Percentiles rank a stretch among this genome's conserved stretches.
These are phyloP conservation scores for Psittacula cyanocephala DNA, from an alignment of 2,113 vertebrate genomes.

Conservation along the genomic window DNA sequence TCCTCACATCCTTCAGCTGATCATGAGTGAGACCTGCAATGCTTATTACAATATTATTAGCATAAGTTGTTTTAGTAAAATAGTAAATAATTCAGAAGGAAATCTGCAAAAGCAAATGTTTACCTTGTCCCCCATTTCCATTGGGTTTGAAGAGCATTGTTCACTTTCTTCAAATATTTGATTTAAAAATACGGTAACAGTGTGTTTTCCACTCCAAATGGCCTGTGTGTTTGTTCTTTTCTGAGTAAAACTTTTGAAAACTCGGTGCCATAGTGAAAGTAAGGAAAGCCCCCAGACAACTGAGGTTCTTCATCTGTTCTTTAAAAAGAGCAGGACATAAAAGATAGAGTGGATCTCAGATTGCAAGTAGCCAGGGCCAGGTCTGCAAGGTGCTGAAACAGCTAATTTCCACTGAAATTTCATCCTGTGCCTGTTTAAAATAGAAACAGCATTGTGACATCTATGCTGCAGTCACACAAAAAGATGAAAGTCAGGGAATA, in stretches of 20 bases:
- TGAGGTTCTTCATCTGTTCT: neutral
- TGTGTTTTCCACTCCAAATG: slow-evolving; percentile 39
- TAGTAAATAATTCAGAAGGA: slow-evolving; percentile 70
- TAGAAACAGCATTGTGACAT: neutral
- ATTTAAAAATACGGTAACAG: slow-evolving; percentile 46
- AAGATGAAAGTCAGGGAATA: neutral
- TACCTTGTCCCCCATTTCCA: slow-evolving; percentile 12
- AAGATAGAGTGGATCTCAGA: neutral
- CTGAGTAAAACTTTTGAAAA: slow-evolving; percentile 39
- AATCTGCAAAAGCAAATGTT: slow-evolving; percentile 62
- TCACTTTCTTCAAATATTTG: slow-evolving; percentile 60
- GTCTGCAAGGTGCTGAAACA: neutral
- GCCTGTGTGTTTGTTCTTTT: neutral
- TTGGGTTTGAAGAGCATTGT: slow-evolving; percentile 44
- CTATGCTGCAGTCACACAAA: neutral
- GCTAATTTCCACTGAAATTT: neutral
- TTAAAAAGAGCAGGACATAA: neutral
- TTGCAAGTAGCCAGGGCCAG: neutral
- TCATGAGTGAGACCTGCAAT: slow-evolving; percentile 25
- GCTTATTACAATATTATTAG: slow-evolving; percentile 56
- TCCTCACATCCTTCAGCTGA: neutral
- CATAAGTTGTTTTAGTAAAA: slow-evolving; percentile 27
- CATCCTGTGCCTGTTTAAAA: neutral
- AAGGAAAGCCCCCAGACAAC: neutral
- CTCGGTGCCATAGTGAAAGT: neutral